These are phyloP conservation scores for Aurelia aurita complex sp. Pacific DNA, from an alignment of 30 jellyfish, hydroid and myxozoan genomes.

Conservation along the genomic window DNA sequence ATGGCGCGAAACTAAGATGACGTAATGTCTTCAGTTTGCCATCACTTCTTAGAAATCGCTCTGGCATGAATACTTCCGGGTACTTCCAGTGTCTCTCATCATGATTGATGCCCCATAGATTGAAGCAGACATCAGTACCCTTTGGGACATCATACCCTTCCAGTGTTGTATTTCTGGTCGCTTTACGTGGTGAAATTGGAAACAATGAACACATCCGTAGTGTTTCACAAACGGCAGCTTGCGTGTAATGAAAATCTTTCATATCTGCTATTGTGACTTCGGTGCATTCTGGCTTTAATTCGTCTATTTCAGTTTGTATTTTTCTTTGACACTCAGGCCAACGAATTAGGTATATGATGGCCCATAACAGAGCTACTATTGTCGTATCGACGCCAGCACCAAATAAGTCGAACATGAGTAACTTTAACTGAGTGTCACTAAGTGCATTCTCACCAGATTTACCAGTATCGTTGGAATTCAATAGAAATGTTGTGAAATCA, in stretches of 20 bases:
- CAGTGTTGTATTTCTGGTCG: conserved; percentile 26
- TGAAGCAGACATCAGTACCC: conserved; percentile 49
- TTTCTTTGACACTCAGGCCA: conserved; percentile 42
- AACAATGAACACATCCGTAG: conserved; percentile 46
- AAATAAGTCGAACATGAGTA: no score
- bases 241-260: conserved; percentile 21
- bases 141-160: conserved; percentile 35
- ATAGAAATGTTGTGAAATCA: neutral
- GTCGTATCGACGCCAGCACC: neutral
- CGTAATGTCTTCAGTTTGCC: no score
- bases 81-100: conserved; percentile 36
- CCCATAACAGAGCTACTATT: conserved; percentile 35
- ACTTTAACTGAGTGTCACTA: no score
- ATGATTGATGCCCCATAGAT: conserved; percentile 48
- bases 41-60: no score
- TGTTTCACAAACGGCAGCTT: conserved; percentile 35
- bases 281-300: neutral
- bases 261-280: conserved; percentile 1
- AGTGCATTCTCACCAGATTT: no score
- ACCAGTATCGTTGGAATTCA: no score
- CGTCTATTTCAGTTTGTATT: conserved; percentile 16
- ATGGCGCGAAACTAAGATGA: conserved; percentile 27
- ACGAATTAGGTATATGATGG: conserved; percentile 28
- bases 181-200: conserved; percentile 44
- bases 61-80: neutral